Conservation (phyloP, 2,888 invertebrate species). For the Pandemis heparana region DNA sequence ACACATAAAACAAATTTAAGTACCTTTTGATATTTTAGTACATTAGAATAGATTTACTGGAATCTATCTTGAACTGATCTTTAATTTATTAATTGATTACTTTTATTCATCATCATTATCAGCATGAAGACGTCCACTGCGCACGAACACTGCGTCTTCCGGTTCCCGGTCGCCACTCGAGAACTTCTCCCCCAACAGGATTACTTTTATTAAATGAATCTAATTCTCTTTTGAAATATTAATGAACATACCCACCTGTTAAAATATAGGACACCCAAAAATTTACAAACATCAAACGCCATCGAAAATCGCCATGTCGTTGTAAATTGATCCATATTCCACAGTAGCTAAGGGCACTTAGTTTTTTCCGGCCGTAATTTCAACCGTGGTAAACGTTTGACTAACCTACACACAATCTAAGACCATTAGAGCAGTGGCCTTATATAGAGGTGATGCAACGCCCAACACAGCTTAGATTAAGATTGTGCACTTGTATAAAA, state of each 20-base stretch:
- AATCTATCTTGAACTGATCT: no score
- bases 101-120: no score
- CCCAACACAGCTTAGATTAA: slow-evolving; percentile 3
- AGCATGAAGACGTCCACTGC: no score
- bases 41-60: no score
- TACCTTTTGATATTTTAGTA: no score
- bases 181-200: no score
- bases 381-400: slow-evolving; percentile 30
- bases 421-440: slow-evolving; percentile 34
- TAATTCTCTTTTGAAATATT: no score
- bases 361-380: slow-evolving; percentile 25
- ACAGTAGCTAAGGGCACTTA: background rate
- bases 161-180: no score
- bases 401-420: slow-evolving; percentile 42
- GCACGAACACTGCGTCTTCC: no score
- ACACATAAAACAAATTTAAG: no score
- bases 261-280: background rate
- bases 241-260: background rate
- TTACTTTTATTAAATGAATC: no score
- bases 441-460: slow-evolving; percentile 60
- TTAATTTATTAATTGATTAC: no score
- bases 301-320: background rate
- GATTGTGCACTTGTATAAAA: background rate
- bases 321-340: background rate
- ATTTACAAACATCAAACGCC: background rate